These are phyloP conservation scores for Odontocerum albicorne DNA, from an alignment of 2,888 invertebrate species.

Conservation along the genomic window DNA sequence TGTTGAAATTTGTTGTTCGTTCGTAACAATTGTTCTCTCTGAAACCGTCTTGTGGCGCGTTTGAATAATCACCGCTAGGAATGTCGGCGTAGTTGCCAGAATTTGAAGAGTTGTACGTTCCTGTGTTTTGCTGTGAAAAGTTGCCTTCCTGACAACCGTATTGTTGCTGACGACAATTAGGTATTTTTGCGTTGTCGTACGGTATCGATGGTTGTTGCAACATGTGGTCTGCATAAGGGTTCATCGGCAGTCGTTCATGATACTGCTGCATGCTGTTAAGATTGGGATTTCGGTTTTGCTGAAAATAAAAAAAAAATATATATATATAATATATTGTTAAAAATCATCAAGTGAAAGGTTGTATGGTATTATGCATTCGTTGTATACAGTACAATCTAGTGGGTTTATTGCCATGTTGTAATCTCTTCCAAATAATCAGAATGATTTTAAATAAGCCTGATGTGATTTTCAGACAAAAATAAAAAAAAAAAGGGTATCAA, in stretches of 20 bases:
- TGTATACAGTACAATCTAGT: too few species aligned
- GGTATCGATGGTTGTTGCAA: conserved; percentile 31
- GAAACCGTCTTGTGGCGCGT: conserved; percentile 26
- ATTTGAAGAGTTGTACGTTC: conserved; percentile 37
- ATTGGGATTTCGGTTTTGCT: conserved; percentile 33
- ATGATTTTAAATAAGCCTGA: too few species aligned
- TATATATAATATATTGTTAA: neutral
- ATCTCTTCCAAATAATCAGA: too few species aligned
- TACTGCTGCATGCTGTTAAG: conserved; percentile 26
- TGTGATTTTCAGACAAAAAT: too few species aligned
- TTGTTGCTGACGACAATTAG: conserved; percentile 36
- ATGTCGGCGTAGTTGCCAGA: conserved; percentile 37
- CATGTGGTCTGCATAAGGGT: conserved; percentile 33
- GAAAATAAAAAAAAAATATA: conserved; percentile 5
- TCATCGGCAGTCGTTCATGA: conserved; percentile 30
- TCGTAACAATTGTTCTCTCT: conserved; percentile 35
- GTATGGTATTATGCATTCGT: too few species aligned
- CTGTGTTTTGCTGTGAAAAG: conserved; percentile 45
- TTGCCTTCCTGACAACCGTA: conserved; percentile 46
- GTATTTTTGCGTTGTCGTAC: conserved; percentile 26
- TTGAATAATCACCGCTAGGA: conserved; percentile 27
- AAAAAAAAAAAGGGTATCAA: too few species aligned
- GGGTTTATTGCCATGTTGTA: too few species aligned
- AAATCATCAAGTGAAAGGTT: too few species aligned
- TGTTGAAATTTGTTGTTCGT: conserved; percentile 19